Evolutionary conservation across 2,888 invertebrate species (phyloP).

Genomic region (Chaitophorus viminalis): DNA sequence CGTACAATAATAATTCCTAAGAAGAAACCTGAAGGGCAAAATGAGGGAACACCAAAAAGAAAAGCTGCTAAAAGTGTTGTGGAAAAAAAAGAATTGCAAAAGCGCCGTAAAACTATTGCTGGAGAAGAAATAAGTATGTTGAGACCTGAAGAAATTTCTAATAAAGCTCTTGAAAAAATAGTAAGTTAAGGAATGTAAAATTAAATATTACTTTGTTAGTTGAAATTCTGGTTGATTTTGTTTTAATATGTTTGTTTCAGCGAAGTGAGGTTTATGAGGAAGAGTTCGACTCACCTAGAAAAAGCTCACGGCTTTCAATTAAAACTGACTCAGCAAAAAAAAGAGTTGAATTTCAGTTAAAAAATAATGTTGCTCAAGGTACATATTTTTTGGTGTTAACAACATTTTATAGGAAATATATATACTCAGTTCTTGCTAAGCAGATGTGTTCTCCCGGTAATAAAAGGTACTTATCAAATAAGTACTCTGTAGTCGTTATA

Average conservation of each 20-base stretch:
- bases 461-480: no score
- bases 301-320: conserved; percentile 55
- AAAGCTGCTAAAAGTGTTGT: no score
- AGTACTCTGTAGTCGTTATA: no score
- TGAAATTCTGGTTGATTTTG: not conserved
- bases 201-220: not conserved
- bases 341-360: conserved; percentile 71
- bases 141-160: conserved; percentile 56
- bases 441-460: no score
- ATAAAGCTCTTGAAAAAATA: conserved; percentile 56
- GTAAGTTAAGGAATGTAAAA: conserved; percentile 17
- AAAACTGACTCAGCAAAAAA: conserved; percentile 65
- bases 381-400: conserved; percentile 64
- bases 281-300: conserved; percentile 10
- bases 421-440: not conserved
- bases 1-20: conserved; percentile 52
- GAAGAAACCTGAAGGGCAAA: conserved; percentile 38
- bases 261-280: conserved; percentile 35
- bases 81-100: not conserved
- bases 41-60: conserved; percentile 28
- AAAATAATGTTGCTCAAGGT: conserved; percentile 67
- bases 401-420: no score
- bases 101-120: conserved; percentile 46
- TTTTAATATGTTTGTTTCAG: conserved; percentile 17
- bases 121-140: conserved; percentile 48